Evolutionary conservation across 2,888 invertebrate species (phyloP), one percentile per base, ranked within the genome.

Genomic region (Bugulina stolonifera): DNA sequence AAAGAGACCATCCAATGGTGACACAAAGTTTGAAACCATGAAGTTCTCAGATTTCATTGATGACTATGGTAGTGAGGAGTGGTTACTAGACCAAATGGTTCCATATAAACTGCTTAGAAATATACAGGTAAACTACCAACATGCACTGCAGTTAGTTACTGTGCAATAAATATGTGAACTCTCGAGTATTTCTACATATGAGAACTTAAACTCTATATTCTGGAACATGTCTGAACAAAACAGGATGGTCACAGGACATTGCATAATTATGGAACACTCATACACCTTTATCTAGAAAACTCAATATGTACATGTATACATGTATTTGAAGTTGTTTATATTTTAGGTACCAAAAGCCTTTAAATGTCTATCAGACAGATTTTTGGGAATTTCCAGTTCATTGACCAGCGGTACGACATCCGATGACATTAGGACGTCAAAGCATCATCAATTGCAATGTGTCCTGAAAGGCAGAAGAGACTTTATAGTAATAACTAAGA

Each of bases 21-120:
- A 27, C 27, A 64, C 27, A 18, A 25, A 25, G 3, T 32, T 29
- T 27, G 25, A 64, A 34, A 32, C 14, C 5, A 64, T 64, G 64
- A 64, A 5, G 1, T 64, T 64, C 29, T 27, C 64, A 32, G 5
- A 2, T 25, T 64, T 64, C 27, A 14, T 64, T 3, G 64, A 64
- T 3, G 34, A 64, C 27, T 25, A 25, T 64, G 64, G 64, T n/a
- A 64, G 64, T n/a, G 64, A 64, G n/a, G 64, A 64, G 27, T 64
- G 64, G 64, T 25, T 64, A 25, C 32, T 64, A 25, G 64, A 64
- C 5, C 32, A 64, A n/a, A n/a, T 64, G 2, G 14, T 64, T 14
- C 32, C 29, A 3, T 14, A 27, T 29, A 14, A 27, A 10, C 18
- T 34, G 32, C 32, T 64, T 5, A n/a, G 5, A 2, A 32, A 64